These are phyloP conservation scores for Percina caprodes DNA, from an alignment of 2,113 vertebrate species.

Conservation along the genomic window DNA sequence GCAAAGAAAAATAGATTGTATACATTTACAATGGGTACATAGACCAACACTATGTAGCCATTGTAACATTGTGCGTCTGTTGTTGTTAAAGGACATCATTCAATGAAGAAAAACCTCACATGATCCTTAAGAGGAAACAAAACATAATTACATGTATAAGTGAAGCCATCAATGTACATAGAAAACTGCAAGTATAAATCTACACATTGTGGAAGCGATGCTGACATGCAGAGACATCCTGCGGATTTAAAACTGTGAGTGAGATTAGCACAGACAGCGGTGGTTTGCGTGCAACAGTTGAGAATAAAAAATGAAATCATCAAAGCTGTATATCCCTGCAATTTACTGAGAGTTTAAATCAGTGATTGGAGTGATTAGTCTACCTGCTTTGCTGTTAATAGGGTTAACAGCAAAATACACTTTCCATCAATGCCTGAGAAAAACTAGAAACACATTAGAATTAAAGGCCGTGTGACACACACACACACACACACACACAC, in stretches of 20 bases:
- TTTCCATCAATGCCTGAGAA: constrained; percentile 71
- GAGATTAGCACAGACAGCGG: constrained; percentile 40
- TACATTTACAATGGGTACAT: constrained; percentile 40
- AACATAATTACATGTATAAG: constrained; percentile 21
- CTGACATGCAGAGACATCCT: constrained; percentile 55
- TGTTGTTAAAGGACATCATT: constrained; percentile 32
- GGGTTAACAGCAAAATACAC: constrained; percentile 50
- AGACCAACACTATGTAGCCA: constrained; percentile 38
- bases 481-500: too few relatives aligned
- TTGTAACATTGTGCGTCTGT: constrained; percentile 11
- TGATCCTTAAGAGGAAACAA: constrained; percentile 18
- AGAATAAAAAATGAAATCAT: constrained; percentile 31
- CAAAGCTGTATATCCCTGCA: constrained; percentile 61
- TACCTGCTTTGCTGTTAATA: constrained; percentile 49
- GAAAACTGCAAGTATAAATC: constrained; percentile 37
- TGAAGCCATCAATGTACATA: constrained; percentile 38
- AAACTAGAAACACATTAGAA: constrained; percentile 54
- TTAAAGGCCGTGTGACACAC: constrained; percentile 58
- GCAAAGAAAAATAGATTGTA: constrained; percentile 41
- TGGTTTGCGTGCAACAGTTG: constrained; percentile 45
- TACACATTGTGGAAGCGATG: constrained; percentile 53
- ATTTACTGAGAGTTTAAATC: constrained; percentile 74
- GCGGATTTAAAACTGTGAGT: constrained; percentile 43
- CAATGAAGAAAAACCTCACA: not conserved
- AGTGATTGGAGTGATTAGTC: constrained; percentile 42